phyloP scores from a whole-genome alignment of 2,797 vertebrate genomes.

The Menidia menidia region DNA sequence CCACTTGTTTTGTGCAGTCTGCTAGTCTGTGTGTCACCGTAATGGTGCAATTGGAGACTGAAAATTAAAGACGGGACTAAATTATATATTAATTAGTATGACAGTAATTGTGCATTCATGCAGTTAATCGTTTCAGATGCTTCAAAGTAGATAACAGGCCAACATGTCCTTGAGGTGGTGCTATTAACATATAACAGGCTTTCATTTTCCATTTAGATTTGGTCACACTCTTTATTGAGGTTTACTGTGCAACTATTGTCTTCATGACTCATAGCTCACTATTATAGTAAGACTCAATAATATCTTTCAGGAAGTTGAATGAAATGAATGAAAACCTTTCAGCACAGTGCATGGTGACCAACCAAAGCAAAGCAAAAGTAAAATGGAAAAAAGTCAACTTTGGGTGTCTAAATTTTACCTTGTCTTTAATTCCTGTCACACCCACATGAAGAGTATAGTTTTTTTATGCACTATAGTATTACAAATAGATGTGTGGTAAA shows the following conservation, averaged over 20 bases:
- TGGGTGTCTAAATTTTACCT: too few species aligned
- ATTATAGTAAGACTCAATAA: background rate
- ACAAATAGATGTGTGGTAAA: constrained; percentile 17
- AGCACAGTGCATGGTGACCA: too few species aligned
- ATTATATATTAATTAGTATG: constrained; percentile 72
- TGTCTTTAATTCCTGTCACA: too few species aligned
- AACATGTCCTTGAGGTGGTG: constrained; percentile 63
- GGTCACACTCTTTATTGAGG: constrained; percentile 28
- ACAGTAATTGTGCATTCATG: constrained; percentile 77
- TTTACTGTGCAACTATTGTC: background rate
- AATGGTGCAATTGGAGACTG: constrained; percentile 44
- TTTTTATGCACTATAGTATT: background rate
- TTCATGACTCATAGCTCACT: constrained; percentile 6
- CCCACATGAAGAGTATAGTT: background rate
- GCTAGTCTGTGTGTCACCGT: constrained; percentile 49
- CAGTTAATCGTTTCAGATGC: constrained; percentile 77
- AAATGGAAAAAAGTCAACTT: too few species aligned
- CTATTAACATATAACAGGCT: constrained; percentile 61
- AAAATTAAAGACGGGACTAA: constrained; percentile 63
- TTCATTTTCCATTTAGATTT: constrained; percentile 34
- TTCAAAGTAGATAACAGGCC: constrained; percentile 70
- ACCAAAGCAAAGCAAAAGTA: too few species aligned
- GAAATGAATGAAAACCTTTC: background rate
- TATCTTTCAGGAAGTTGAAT: background rate
- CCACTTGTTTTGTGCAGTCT: constrained; percentile 54